Percentiles rank a stretch among this genome's conserved stretches.
phyloP scores from a whole-genome alignment of 2,888 invertebrate species.

The Poecilobothrus nobilitatus region DNA sequence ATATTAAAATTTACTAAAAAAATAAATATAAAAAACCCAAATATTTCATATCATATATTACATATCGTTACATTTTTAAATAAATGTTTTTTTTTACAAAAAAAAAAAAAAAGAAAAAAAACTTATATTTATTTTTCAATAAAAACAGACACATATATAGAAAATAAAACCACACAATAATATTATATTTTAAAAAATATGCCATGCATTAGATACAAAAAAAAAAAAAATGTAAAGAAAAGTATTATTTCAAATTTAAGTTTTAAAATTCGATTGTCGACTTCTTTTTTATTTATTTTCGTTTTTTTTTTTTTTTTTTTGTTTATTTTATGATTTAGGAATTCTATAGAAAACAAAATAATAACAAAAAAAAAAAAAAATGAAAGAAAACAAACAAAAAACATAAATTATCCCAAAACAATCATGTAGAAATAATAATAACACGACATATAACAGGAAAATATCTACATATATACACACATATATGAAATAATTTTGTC shows the following conservation, averaged over 20 bases:
- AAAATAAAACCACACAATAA: neutral
- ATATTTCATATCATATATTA: neutral
- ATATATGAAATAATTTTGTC: no score
- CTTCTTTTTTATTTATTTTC: no score
- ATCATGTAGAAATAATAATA: neutral
- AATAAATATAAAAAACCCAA: neutral
- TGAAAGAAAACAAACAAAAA: neutral
- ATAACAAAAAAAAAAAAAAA: neutral
- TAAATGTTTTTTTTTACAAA: no score
- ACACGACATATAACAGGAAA: neutral
- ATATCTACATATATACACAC: neutral
- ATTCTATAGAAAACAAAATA: neutral
- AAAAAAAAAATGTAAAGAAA: neutral
- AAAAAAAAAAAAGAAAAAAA: neutral
- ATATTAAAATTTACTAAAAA: neutral
- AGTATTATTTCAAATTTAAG: neutral
- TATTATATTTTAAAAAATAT: neutral
- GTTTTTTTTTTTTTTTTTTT: no score
- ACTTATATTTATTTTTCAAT: no score
- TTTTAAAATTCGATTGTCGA: neutral
- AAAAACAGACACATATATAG: neutral
- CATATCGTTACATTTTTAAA: no score
- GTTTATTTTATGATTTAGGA: no score
- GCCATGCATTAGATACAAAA: neutral
- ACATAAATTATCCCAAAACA: conserved; percentile 1